Evolutionary conservation across 2,888 invertebrate species (phyloP).

Genomic region (Lapara coniferarum): DNA sequence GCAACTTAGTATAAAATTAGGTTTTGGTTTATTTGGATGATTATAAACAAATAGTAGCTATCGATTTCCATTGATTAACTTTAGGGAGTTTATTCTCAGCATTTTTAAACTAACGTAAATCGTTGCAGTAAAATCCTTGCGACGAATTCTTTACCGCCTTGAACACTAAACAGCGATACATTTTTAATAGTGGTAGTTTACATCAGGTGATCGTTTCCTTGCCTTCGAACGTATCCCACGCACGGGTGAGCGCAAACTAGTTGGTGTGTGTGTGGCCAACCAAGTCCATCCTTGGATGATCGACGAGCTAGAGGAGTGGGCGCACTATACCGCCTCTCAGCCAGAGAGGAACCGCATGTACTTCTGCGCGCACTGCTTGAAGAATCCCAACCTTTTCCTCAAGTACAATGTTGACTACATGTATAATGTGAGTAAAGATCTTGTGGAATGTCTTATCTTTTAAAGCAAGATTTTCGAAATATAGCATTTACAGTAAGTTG

Average conservation of each 20-base stretch:
- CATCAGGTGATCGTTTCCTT: conserved; percentile 63
- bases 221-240: conserved; percentile 62
- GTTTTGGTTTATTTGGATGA: no score
- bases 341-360: conserved; percentile 75
- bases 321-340: conserved; percentile 63
- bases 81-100: no score
- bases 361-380: conserved; percentile 78
- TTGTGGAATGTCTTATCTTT: no score
- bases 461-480: no score
- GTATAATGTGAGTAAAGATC: conserved; percentile 70
- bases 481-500: no score
- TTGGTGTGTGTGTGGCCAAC: conserved; percentile 77
- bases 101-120: no score
- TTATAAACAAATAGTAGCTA: no score
- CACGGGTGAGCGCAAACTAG: conserved; percentile 64
- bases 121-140: no score
- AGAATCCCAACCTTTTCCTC: conserved; percentile 72
- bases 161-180: neutral
- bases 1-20: no score
- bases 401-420: conserved; percentile 72
- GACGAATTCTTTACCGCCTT: no score
- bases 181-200: neutral
- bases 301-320: conserved; percentile 78
- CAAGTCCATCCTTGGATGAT: conserved; percentile 79
- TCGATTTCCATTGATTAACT: no score